Percentiles rank a stretch among this genome's conserved stretches.
phyloP scores from a whole-genome alignment of 2,888 invertebrate species.

The Lamproptera curius region DNA sequence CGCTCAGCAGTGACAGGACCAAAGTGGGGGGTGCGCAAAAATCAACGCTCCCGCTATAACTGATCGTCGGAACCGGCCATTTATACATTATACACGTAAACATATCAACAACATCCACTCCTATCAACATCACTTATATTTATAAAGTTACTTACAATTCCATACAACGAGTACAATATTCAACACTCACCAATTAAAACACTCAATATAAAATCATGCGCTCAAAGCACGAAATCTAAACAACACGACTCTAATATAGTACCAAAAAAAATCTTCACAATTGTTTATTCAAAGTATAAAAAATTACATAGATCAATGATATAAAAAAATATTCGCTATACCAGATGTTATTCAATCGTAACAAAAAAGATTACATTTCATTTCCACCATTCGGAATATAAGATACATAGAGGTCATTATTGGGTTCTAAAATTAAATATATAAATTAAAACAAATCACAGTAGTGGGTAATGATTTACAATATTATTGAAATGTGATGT shows the following conservation, averaged over 20 bases:
- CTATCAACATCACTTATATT: slow-evolving; percentile 38
- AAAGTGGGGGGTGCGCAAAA: background rate
- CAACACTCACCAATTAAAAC: slow-evolving; percentile 58
- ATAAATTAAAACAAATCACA: slow-evolving; percentile 71
- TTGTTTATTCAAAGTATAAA: slow-evolving; percentile 36
- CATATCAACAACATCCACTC: slow-evolving; percentile 40
- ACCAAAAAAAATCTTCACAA: slow-evolving; percentile 40
- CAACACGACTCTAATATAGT: slow-evolving; percentile 49
- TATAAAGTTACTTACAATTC: slow-evolving; percentile 53
- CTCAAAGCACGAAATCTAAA: slow-evolving; percentile 67
- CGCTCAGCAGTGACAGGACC: slow-evolving; percentile 3
- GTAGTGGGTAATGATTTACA: slow-evolving; percentile 63
- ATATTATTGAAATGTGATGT: slow-evolving; percentile 56
- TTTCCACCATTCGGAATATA: slow-evolving; percentile 44
- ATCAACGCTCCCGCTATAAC: slow-evolving; percentile 22
- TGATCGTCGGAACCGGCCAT: slow-evolving; percentile 28
- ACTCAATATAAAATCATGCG: slow-evolving; percentile 65
- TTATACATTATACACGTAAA: slow-evolving; percentile 38
- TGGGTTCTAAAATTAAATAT: slow-evolving; percentile 41
- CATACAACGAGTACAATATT: slow-evolving; percentile 56
- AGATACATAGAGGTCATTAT: slow-evolving; percentile 46
- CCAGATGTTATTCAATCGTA: slow-evolving; percentile 36
- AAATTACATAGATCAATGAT: slow-evolving; percentile 42
- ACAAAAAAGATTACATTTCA: slow-evolving; percentile 30
- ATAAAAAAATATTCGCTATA: slow-evolving; percentile 44